Conservation (phyloP, 2,113 vertebrate genomes). For the Fukomys damarensis region DNA sequence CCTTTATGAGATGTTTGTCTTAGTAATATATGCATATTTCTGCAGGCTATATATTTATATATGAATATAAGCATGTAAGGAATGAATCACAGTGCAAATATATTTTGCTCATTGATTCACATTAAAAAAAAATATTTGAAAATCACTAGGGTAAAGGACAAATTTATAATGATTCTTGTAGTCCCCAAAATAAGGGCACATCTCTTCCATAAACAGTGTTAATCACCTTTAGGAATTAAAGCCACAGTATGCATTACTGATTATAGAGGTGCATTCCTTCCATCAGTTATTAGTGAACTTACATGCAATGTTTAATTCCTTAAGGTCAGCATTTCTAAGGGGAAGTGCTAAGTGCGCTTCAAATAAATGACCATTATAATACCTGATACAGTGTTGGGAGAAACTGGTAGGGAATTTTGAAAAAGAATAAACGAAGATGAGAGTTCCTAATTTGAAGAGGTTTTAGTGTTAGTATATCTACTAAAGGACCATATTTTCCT, state of each 20-base stretch:
- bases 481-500: conserved; percentile 16
- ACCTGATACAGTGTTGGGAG: neutral
- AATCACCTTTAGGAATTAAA: conserved; percentile 32
- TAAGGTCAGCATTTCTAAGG: neutral
- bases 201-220: neutral
- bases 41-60: neutral
- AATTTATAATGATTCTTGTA: neutral
- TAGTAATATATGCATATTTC: neutral
- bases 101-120: neutral
- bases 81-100: neutral
- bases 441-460: conserved; percentile 31
- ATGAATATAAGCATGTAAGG: neutral
- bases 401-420: neutral
- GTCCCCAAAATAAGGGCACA: neutral
- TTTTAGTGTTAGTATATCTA: neutral
- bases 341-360: neutral
- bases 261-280: neutral
- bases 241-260: neutral
- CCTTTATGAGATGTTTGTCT: neutral
- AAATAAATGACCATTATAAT: neutral
- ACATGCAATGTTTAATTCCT: neutral
- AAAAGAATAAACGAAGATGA: neutral
- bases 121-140: neutral
- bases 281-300: neutral
- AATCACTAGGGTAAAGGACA: neutral